phyloP scores from a whole-genome alignment of 1,140 invertebrate species.

The Chrysopa pallens region DNA sequence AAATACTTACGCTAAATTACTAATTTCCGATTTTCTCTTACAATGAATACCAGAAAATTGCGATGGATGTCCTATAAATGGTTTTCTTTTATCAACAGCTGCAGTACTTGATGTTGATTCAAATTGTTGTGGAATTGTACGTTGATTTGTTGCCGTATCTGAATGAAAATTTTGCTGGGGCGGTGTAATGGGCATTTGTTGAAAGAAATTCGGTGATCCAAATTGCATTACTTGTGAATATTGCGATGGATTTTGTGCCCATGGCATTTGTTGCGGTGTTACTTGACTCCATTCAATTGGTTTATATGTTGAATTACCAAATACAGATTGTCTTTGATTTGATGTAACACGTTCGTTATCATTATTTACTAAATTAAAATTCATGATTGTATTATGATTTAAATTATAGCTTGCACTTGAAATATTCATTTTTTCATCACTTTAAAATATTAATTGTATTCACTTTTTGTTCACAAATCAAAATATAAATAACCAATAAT shows the following conservation, averaged over 20 bases:
- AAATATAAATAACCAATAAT: no score
- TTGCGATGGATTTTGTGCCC: background rate
- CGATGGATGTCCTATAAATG: background rate
- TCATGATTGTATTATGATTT: background rate
- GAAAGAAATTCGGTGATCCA: background rate
- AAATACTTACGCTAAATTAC: conserved; percentile 2
- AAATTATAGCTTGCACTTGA: background rate
- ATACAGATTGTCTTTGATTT: background rate
- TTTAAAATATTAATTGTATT: no score
- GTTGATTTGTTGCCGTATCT: background rate
- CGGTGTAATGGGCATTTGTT: background rate
- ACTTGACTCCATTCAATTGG: conserved; percentile 1
- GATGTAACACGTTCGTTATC: background rate
- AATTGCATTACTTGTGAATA: background rate
- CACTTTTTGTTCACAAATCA: no score
- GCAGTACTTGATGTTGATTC: no score
- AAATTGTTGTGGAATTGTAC: no score
- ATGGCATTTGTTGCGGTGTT: conserved; percentile 1
- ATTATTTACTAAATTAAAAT: background rate
- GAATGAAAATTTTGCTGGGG: background rate
- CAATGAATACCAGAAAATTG: conserved; percentile 3
- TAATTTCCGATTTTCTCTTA: conserved; percentile 7
- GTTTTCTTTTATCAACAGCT: no score
- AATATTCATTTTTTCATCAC: no score
- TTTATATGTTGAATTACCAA: background rate